Evolutionary conservation across 1,140 invertebrate genomes (phyloP).

Genomic region (Lasaia peninsularis): DNA sequence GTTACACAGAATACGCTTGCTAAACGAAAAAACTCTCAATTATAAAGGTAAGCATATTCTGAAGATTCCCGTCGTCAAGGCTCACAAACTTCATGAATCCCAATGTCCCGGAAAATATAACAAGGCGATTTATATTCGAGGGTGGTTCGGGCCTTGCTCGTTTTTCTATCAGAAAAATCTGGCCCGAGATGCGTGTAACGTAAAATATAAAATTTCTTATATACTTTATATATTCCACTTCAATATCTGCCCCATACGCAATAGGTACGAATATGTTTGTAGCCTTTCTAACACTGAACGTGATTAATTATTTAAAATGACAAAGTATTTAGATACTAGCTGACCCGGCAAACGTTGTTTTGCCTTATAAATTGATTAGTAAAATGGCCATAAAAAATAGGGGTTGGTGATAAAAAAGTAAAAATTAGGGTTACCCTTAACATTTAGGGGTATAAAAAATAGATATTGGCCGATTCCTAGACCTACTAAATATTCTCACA

Average conservation of each 20-base stretch:
- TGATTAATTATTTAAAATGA: too few relatives aligned
- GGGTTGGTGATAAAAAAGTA: too few relatives aligned
- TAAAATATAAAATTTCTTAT: conserved; percentile 32
- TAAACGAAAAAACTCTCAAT: conserved; percentile 3
- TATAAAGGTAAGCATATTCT: conserved; percentile 16
- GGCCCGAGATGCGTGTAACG: conserved; percentile 35
- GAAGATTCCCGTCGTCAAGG: conserved; percentile 49
- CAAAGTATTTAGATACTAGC: too few relatives aligned
- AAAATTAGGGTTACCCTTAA: too few relatives aligned
- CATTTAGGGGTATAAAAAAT: too few relatives aligned
- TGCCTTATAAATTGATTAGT: too few relatives aligned
- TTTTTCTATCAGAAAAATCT: conserved; percentile 70
- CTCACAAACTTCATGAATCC: conserved; percentile 71
- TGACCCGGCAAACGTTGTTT: too few relatives aligned
- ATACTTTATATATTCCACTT: neutral
- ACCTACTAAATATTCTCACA: too few relatives aligned
- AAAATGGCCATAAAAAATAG: too few relatives aligned
- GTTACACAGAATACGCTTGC: neutral
- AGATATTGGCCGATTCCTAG: too few relatives aligned
- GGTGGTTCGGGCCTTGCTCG: conserved; percentile 45
- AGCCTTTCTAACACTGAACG: too few relatives aligned
- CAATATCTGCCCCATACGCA: neutral
- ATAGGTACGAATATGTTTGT: too few relatives aligned
- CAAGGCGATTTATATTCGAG: conserved; percentile 74
- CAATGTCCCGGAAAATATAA: conserved; percentile 75